Evolutionary conservation across 2,888 invertebrate genomes (phyloP), one percentile per base, ranked within the genome.

Genomic region (Tribolium freemani): DNA sequence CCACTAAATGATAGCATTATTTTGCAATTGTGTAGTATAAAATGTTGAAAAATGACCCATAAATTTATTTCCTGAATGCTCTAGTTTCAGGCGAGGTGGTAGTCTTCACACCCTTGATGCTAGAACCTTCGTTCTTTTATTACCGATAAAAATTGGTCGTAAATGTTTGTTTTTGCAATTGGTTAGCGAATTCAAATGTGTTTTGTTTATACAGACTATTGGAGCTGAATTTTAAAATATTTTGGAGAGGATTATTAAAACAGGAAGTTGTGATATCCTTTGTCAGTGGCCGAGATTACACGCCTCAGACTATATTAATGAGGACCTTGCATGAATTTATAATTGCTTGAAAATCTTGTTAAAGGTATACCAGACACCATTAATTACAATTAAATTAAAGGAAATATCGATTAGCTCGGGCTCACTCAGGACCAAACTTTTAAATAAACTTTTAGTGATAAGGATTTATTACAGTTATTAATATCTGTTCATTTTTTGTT

Each of bases 361-460:
- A 63, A 63, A 63, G 11, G 63, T 63, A 38, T 63, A 63, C 10
- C 50, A 63, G 48, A 63, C 63, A 63, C 30, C 63, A 63, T 63
- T 63, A 63, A 63, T 63, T 63, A 63, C 63, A 50, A 60, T 60
- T 60, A 60, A 60, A 58, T 60, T 60, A 60, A 48, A 48, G 60
- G 26, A 48, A 50, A 51, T 63, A 63, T 63, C 63, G 50, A 63
- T 63, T 51, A 50, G 48, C 26, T 46, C 26, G 9, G 16, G 13
- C 20, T 56, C 5, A 26, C 26, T 5, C 44, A 60, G 20, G 48
- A 11, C 48, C 13, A 13, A 48, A 48, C 11, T 48, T 48, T 48
- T 45, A n/a, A n/a, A 10, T 48, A 30, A 26, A 26, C 26, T 2
- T 46, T 30, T 44, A 58, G 45, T 45, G 58, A 11, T 58, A 10